phyloP scores from a whole-genome alignment of 2,888 invertebrate species.

The Hemistola chrysoprasaria region DNA sequence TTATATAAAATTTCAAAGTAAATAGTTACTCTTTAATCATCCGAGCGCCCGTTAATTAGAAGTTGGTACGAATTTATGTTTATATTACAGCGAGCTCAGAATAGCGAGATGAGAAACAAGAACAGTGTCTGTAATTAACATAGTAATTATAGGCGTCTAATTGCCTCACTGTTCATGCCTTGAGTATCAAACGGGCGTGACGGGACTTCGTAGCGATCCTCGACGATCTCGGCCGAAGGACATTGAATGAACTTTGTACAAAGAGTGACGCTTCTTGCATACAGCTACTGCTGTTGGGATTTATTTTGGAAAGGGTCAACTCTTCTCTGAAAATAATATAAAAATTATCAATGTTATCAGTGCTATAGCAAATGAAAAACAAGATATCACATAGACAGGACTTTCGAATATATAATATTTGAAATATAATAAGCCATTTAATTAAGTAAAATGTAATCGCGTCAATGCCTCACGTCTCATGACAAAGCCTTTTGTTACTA shows the following conservation, averaged over 20 bases:
- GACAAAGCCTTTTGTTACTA: conserved; percentile 23
- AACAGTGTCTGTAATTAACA: conserved; percentile 76
- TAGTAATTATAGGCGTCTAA: conserved; percentile 79
- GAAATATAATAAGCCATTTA: conserved; percentile 59
- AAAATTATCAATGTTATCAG: too few species aligned
- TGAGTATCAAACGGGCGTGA: conserved; percentile 72
- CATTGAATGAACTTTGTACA: too few species aligned
- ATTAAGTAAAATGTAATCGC: conserved; percentile 56
- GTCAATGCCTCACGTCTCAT: conserved; percentile 41
- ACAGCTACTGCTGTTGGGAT: too few species aligned
- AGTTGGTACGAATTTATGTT: conserved; percentile 66
- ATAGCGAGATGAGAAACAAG: conserved; percentile 70
- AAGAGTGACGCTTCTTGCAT: too few species aligned
- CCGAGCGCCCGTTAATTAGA: conserved; percentile 60
- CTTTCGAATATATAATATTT: too few species aligned
- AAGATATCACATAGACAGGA: too few species aligned
- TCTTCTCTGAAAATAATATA: too few species aligned
- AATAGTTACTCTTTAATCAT: conserved; percentile 55
- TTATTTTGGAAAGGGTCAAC: too few species aligned
- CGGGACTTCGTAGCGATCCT: conserved; percentile 47
- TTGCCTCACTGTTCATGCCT: conserved; percentile 74
- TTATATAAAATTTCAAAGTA: conserved; percentile 31
- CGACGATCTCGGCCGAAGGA: conserved; percentile 19
- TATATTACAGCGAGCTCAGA: conserved; percentile 66
- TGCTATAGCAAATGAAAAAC: too few species aligned